Evolutionary conservation across 2,113 vertebrate species (phyloP).

Genomic region (Amphiprion ocellaris): DNA sequence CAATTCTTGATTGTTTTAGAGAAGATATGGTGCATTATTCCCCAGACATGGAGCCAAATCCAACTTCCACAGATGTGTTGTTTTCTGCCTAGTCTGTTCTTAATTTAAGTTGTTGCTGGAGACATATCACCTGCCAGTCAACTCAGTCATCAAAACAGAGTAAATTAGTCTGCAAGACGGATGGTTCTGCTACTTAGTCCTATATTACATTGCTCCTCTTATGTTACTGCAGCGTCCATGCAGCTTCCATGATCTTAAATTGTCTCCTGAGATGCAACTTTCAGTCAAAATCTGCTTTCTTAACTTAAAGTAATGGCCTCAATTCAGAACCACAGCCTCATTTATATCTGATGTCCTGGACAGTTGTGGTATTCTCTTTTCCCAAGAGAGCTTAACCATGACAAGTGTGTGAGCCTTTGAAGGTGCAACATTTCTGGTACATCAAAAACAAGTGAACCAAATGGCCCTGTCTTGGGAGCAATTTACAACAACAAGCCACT

Average conservation of each 20-base stretch:
- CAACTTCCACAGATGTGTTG: not conserved
- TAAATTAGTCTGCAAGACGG: conserved; percentile 13
- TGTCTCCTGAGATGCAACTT: conserved; percentile 61
- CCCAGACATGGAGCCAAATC: not conserved
- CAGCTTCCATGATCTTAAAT: conserved; percentile 59
- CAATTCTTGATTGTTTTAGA: not conserved
- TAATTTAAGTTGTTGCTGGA: not conserved
- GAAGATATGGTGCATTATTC: not conserved
- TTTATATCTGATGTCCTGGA: conserved; percentile 68
- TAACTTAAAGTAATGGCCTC: conserved; percentile 72
- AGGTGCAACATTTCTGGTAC: conserved; percentile 37
- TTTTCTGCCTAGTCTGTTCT: not conserved
- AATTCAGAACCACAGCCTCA: conserved; percentile 33
- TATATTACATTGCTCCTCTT: not conserved
- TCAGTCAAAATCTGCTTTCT: conserved; percentile 52
- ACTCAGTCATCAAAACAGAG: not conserved
- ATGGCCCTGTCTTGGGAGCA: conserved; percentile 59
- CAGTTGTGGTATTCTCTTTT: conserved; percentile 66
- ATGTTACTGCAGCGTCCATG: conserved; percentile 11
- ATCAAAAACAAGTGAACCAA: conserved; percentile 60
- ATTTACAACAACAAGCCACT: conserved; percentile 55
- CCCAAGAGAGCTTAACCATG: conserved; percentile 69
- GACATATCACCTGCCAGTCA: not conserved
- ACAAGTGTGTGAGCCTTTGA: conserved; percentile 70
- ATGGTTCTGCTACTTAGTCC: not conserved